Percentiles rank a stretch among this genome's conserved stretches.
Conservation (phyloP, 2,797 vertebrate genomes). For the Glossophaga mutica region DNA sequence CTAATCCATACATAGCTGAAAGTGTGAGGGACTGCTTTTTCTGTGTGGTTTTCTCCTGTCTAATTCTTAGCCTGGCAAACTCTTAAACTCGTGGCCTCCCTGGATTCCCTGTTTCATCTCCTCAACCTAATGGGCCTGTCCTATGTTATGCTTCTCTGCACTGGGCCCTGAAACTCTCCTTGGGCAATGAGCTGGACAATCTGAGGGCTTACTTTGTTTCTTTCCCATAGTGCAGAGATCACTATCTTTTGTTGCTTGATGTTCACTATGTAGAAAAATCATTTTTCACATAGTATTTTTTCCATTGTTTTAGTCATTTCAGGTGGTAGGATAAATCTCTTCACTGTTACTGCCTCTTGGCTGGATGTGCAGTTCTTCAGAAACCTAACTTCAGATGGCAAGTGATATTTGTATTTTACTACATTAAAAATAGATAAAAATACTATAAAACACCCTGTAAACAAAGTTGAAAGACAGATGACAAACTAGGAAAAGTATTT, state of each 20-base stretch:
- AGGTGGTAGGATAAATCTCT: background rate
- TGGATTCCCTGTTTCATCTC: background rate
- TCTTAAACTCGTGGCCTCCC: background rate
- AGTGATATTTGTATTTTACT: background rate
- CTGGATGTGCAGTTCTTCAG: background rate
- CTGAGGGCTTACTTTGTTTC: background rate
- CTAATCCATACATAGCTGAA: background rate
- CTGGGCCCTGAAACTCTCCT: background rate
- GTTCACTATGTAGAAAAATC: background rate
- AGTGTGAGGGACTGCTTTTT: background rate
- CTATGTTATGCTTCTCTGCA: background rate
- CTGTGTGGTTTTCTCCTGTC: background rate
- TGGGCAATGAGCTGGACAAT: background rate
- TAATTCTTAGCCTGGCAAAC: background rate
- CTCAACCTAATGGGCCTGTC: background rate
- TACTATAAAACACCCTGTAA: background rate
- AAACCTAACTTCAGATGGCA: slow-evolving; percentile 29
- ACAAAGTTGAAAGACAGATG: slow-evolving; percentile 22
- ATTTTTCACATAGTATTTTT: slow-evolving; percentile 6
- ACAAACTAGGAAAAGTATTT: slow-evolving; percentile 6
- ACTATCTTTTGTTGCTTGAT: background rate
- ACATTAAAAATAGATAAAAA: slow-evolving; percentile 28
- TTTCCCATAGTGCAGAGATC: background rate
- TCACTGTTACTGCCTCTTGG: background rate
- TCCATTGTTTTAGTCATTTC: slow-evolving; percentile 13